Evolutionary conservation across 2,797 vertebrate species (phyloP).

Genomic region (Myotis daubentonii): DNA sequence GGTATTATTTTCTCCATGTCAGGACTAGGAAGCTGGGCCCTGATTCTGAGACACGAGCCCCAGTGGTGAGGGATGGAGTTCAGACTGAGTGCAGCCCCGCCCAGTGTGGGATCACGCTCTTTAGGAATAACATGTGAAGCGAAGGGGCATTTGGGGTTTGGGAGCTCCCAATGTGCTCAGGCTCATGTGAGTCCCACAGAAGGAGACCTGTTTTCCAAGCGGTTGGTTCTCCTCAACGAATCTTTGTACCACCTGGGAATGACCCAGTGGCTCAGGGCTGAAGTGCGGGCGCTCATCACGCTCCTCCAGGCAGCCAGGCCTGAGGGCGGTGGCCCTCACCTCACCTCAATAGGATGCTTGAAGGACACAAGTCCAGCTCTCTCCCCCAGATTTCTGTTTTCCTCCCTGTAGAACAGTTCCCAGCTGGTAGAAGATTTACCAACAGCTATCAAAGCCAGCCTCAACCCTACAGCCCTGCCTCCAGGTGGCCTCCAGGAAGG

Average conservation of each 20-base stretch:
- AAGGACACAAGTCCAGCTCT: not conserved
- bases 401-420: not conserved
- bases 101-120: fast-evolving
- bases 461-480: not conserved
- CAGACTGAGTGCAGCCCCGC: not conserved
- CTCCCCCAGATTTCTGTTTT: not conserved
- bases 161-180: not conserved
- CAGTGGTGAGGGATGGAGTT: not conserved
- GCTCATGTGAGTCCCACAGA: not conserved
- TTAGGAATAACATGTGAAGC: fast-evolving
- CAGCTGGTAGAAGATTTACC: not conserved
- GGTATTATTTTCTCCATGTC: not conserved
- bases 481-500: not conserved
- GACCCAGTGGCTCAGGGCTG: not conserved
- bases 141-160: not conserved
- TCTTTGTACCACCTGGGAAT: too few relatives aligned
- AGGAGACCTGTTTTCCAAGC: not conserved
- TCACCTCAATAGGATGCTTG: not conserved
- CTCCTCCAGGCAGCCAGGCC: not conserved
- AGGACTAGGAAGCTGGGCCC: not conserved
- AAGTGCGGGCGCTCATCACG: fast-evolving
- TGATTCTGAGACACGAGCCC: not conserved
- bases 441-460: not conserved
- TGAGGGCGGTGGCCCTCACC: not conserved
- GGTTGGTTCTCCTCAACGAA: not conserved